phyloP scores from a whole-genome alignment of 2,797 vertebrate species.

The Fistularia tabacaria region DNA sequence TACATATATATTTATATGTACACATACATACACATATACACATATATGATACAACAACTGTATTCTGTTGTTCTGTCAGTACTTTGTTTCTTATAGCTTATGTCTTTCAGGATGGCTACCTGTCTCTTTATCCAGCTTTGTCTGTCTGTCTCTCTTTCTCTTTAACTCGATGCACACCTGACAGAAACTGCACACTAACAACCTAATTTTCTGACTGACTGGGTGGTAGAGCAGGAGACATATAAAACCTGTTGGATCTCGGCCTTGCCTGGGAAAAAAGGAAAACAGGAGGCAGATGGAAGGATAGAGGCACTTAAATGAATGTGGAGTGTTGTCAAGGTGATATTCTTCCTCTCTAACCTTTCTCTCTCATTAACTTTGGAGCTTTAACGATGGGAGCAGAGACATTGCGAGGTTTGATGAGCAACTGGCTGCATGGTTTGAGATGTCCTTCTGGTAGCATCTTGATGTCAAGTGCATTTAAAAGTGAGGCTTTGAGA shows the following conservation, averaged over 20 bases:
- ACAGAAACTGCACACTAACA: constrained; percentile 54
- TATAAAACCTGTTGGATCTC: constrained; percentile 66
- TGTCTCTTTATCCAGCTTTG: neutral
- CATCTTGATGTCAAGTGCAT: constrained; percentile 35
- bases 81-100: constrained; percentile 4
- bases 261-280: constrained; percentile 41
- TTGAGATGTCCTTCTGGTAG: constrained; percentile 33
- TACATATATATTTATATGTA: too few relatives aligned
- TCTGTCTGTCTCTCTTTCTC: constrained; percentile 10
- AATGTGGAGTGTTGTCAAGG: constrained; percentile 63
- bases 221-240: constrained; percentile 51
- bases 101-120: neutral
- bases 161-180: constrained; percentile 29
- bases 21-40: neutral
- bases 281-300: constrained; percentile 58
- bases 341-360: constrained; percentile 66
- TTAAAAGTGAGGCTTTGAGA: constrained; percentile 19
- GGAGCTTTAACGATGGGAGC: constrained; percentile 59
- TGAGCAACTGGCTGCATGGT: constrained; percentile 41
- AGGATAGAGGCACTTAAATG: constrained; percentile 53
- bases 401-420: constrained; percentile 48
- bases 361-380: constrained; percentile 73
- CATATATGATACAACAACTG: constrained; percentile 3
- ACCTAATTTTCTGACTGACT: constrained; percentile 67
- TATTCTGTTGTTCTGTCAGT: constrained; percentile 1